A percentile compares a stretch with the other conserved stretches of the same genome.
Evolutionary conservation across 2,888 invertebrate species (phyloP).

Genomic region (Tenthredo distinguenda): DNA sequence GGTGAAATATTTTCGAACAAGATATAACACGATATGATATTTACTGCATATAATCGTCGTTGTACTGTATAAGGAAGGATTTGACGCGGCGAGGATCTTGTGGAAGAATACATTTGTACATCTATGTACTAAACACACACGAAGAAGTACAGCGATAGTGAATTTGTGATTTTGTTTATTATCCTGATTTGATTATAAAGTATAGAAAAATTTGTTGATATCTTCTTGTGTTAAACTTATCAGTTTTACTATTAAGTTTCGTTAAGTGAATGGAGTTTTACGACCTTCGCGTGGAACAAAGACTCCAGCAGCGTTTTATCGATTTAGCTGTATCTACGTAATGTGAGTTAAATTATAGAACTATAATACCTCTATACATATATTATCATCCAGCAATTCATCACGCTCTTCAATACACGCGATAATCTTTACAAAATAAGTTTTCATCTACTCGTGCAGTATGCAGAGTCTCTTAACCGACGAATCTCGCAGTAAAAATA

Average conservation of each 20-base stretch:
- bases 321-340: constrained; percentile 48
- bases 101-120: not conserved
- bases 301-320: constrained; percentile 49
- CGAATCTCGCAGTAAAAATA: not conserved
- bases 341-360: constrained; percentile 31
- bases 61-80: not conserved
- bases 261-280: constrained; percentile 59
- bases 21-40: not conserved
- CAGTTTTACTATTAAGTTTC: constrained; percentile 54
- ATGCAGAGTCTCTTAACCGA: not conserved
- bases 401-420: not conserved
- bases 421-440: not conserved
- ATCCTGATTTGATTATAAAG: not conserved
- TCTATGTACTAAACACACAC: not conserved
- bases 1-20: not conserved
- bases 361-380: not conserved
- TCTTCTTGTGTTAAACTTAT: not conserved
- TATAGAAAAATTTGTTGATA: not conserved
- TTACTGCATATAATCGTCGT: too few relatives aligned
- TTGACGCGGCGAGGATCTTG: not conserved
- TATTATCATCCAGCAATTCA: not conserved
- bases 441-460: too few relatives aligned
- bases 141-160: not conserved
- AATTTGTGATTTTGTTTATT: not conserved
- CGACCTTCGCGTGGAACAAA: constrained; percentile 51